Evolutionary conservation across 2,797 vertebrate species (phyloP), one percentile per base, ranked within the genome.

Genomic region (Scolopax rusticola): DNA sequence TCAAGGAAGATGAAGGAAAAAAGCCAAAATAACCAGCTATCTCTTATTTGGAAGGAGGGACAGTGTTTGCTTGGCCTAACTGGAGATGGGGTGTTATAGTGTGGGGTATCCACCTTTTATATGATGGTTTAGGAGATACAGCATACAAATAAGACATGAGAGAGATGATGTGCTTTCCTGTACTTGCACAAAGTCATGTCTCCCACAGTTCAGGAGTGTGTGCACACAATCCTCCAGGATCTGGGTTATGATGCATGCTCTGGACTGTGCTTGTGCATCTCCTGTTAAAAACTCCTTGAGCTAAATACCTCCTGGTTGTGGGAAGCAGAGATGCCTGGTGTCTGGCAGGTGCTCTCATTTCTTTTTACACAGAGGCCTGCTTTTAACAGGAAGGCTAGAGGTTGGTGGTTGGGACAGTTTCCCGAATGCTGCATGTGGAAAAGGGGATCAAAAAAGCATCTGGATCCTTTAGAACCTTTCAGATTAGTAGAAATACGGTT

Each of bases 211-310:
- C 13, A 10, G 19, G 27, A 43, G 7, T 6, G 6, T 15, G 8
- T 69, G 18, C 20, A 3, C 4, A 6, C 11, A 20, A 27, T 68
- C 7, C 12, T 64, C 2, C 28, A 17, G 28, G 50, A 13, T 73
- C 16, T 21, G 27, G 0, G 0, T 20, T 84, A 85, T 41, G 19
- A 4, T 54, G 28, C 0, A 0, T 69, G 48, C 13, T 48, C 13
- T 51, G 47, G 50, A 28, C 18, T 61, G 8, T 53, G 40, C 10
- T 71, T 27, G 25, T 45, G 12, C 12, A 4, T 53, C 18, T n/a
- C 4, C 30, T 51, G 16, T 60, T 63, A 23, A 50, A 83, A 57
- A 30, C 12, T 60, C 19, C 3, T 6, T 2, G 8, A 33, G 9
- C 6, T 14, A 80, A 84, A n/a, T 45, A 10, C 5, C 14, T 51